Base-by-base conservation (phyloP, 1,140 invertebrate species). In the Spodoptera frugiperda region DNA sequence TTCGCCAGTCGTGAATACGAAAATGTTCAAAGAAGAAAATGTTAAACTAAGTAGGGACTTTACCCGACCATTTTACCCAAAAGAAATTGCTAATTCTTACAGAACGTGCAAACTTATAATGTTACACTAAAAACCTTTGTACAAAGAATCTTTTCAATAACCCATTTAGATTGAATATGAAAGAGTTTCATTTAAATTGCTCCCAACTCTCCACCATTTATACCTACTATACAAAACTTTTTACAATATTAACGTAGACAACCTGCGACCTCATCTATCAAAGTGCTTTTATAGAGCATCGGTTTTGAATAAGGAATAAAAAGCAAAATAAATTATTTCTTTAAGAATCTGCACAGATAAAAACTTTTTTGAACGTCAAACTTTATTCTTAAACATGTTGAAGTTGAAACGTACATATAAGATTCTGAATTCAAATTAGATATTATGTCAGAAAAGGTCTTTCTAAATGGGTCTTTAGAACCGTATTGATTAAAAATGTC, bases 231-330 rank as follows among this genome's bases (percentile, higher is more conserved):
- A 54, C 30, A 72, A 55, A 72, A 71, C 68, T 57, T 72, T 68
- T 72, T 72, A 72, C 53, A 72, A 55, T 72, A 72, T 72, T 72
- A 72, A 72, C n/a, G 68, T 72, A 72, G 68, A 72, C 68, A 72
- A 72, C 53, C 53, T 72, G 51, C 68, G 53, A 72, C 68, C 68
- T 72, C 68, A 72, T 72, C 68, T 72, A 72, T 72, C 68, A 72
- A 72, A 72, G 68, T 72, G 68, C 68, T 72, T 72, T 54, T 72
- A 55, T 72, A 55, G 21, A 57, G 53, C 53, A 72, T 72, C 39
- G 53, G 11, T 72, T 72, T 57, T 72, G 68, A 57, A 72, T 72
- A 54, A 39, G 39, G 53, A 57, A 72, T 72, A 72, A 72, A 71
- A 72, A 25, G 25, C 25, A 57, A 72, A 72, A 72, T 57, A 72